Base-by-base conservation (phyloP, 2,888 invertebrate genomes). In the Ichneumoninae sp. region DNA sequence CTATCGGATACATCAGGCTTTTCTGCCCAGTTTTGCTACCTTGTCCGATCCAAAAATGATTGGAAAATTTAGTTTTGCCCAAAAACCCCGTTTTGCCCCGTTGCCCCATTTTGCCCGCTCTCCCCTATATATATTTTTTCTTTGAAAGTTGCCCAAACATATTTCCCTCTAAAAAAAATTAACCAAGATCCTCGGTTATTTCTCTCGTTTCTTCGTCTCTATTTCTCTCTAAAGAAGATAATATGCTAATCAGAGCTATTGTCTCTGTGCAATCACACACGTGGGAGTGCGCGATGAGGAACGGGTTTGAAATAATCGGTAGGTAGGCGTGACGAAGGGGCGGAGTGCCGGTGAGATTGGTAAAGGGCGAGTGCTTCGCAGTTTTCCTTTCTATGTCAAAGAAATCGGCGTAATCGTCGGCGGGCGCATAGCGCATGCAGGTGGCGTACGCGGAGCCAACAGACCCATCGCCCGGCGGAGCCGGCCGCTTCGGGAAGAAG, bases 301-400 rank as follows among this genome's bases (percentile, higher is more conserved):
- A 71, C 60, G 70, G 75, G 36, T 65, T 76, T 30, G 30, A 70
- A 81, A 57, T 71, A 63, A 60, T 77, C 68, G 80, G n/a, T 30
- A 63, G 78, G 65, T 54, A 63, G 65, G 22, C 63, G 47, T 54
- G 60, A 77, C 44, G 36, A 30, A 6, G 44, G 33, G 47, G 60
- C 4, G 30, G 52, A 40, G 47, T 54, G 19, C 10, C 10, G 54
- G 54, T 22, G 40, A 71, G 40, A 73, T 75, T 52, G 52, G 22
- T 22, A 66, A 54, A 65, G 65, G 71, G 65, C 44, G 77, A 81
- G 54, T 13, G 22, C 26, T 33, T 73, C 68, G 52, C 75, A 82
- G 88, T 91, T 92, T 92, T 92, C 88, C 90, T 92, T 91, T 92
- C 90, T 89, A 89, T 90, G 91, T 90, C 91, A 91, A 92, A 92